Conservation (phyloP, 2,888 invertebrate genomes). For the Aspidiotus destructor region DNA sequence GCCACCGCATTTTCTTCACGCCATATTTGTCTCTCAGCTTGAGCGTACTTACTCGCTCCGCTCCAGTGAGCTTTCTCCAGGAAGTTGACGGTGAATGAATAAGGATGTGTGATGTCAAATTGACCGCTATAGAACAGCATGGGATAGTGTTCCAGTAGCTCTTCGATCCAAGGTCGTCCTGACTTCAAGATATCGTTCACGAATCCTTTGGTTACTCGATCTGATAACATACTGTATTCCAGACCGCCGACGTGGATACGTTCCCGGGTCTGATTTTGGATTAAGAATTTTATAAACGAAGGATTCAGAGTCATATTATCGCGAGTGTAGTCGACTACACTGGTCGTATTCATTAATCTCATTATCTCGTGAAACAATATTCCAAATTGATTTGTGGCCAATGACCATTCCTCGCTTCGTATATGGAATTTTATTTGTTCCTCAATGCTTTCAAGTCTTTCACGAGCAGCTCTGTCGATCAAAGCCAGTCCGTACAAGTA, state of each 20-base stretch:
- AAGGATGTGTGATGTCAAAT: no score
- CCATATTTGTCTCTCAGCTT: not conserved
- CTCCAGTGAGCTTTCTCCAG: not conserved
- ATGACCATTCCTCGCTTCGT: not conserved
- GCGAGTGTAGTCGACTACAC: no score
- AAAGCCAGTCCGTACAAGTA: slow-evolving; percentile 5
- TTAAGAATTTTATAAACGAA: no score
- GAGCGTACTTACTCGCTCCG: not conserved
- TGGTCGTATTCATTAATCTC: no score
- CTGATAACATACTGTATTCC: no score
- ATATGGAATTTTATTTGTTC: not conserved
- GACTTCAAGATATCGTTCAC: no score
- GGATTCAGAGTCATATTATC: no score
- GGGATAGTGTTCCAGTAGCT: no score
- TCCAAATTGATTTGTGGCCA: not conserved
- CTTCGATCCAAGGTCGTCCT: no score
- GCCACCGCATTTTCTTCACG: not conserved
- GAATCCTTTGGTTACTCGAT: no score
- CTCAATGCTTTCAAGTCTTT: not conserved
- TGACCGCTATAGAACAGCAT: no score
- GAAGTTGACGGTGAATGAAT: not conserved
- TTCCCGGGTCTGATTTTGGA: not conserved
- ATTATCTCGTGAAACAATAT: no score
- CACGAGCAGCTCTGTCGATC: not conserved
- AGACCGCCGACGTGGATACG: not conserved